Base-by-base conservation (phyloP, 2,888 invertebrate genomes). In the Tortricodes alternella region DNA sequence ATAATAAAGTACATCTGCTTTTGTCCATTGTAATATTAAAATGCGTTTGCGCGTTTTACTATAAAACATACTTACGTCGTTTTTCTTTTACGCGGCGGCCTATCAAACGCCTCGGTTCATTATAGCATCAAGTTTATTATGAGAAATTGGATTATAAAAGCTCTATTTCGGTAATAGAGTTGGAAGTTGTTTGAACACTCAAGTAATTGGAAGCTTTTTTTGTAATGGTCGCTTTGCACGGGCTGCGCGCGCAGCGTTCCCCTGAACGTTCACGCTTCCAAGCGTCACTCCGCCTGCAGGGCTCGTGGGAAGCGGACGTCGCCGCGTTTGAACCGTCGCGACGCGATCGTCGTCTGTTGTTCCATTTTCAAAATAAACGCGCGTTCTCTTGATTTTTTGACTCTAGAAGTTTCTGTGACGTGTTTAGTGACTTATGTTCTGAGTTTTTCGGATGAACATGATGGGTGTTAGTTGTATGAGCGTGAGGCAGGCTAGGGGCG, bases 391-490 rank as follows among this genome's bases (percentile, higher is more conserved):
- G 15, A 34, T 39, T 11, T 21, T 38, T 24, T 27, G n/a, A n/a
- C n/a, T n/a, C n/a, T 4, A 3, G 7, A 34, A 13, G 34, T 48
- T 11, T 15, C 16, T 34, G 41, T 29, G 39, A 19, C 18, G 38
- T 32, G 39, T 34, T 13, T 37, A 9, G 29, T 41, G 56, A 56
- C 56, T 44, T 55, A 55, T 55, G 55, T 43, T 49, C 32, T 50
- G 49, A 18, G 21, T 21, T 37, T 29, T 37, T 19, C 15, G 16
- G 24, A 11, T 65, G 70, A 81, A 73, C 75, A 89, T 89, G 88
- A 91, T 90, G 91, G 91, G 91, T 68, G 89, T 91, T 63, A 92
- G 89, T 81, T 93, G 85, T 72, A 81, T 89, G 82, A 93, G 92
- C 88, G 92, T 93, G 69, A 80, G 90, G 82, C 81, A 78, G 76